These are phyloP conservation scores for Aphelinus certus DNA, from an alignment of 1,140 invertebrate species.

Conservation along the genomic window DNA sequence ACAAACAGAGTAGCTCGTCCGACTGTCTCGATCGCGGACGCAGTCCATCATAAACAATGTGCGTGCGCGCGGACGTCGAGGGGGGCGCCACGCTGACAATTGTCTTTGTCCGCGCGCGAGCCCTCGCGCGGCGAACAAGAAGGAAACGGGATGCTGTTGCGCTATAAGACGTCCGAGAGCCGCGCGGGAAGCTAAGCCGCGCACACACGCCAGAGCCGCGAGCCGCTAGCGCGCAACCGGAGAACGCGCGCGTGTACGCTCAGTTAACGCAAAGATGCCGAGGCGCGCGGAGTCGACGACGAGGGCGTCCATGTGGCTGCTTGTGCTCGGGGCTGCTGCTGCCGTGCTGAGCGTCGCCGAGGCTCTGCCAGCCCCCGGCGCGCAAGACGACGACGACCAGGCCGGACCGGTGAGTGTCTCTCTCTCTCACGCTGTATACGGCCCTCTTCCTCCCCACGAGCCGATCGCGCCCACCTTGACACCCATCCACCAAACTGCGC, in stretches of 20 bases:
- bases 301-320: neutral
- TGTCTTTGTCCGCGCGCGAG: neutral
- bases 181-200: too few relatives aligned
- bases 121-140: neutral
- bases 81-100: neutral
- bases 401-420: slow-evolving; percentile 43
- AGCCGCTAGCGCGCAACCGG: neutral
- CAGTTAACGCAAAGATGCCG: slow-evolving; percentile 59
- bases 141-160: neutral
- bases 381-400: slow-evolving; percentile 23
- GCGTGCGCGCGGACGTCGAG: neutral
- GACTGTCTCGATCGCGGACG: neutral
- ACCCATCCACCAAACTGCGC: too few relatives aligned
- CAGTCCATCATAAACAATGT: neutral
- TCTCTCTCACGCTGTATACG: too few relatives aligned
- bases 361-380: slow-evolving; percentile 14
- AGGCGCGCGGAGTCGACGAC: slow-evolving; percentile 42
- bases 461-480: neutral
- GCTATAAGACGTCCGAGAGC: neutral
- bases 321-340: neutral
- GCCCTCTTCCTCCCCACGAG: neutral
- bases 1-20: neutral
- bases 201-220: too few relatives aligned
- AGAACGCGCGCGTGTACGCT: neutral
- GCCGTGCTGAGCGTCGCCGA: slow-evolving; percentile 30